phyloP scores from a whole-genome alignment of 1,140 invertebrate genomes.

The Brachionus sp. region DNA sequence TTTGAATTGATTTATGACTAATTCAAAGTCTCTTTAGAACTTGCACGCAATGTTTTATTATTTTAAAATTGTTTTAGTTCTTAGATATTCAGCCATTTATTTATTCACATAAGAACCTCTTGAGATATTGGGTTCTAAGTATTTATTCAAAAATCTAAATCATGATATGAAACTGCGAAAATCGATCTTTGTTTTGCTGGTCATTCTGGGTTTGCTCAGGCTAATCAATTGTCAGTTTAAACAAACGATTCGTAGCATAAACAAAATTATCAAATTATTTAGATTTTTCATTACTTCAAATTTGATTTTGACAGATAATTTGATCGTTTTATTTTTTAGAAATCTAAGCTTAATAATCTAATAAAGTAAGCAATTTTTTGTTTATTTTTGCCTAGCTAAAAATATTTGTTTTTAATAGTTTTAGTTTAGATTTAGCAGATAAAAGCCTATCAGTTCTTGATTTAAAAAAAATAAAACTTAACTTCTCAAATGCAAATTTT shows the following conservation, averaged over 20 bases:
- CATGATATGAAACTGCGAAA: background rate
- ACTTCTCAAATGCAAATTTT: too few relatives aligned
- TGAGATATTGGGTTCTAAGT: background rate
- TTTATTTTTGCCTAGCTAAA: background rate
- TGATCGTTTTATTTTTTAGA: background rate
- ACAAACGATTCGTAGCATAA: background rate
- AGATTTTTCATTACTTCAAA: background rate
- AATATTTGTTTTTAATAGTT: slow-evolving; percentile 12
- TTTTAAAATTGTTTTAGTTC: background rate
- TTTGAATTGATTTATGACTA: background rate
- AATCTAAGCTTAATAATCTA: slow-evolving; percentile 10
- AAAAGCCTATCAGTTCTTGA: background rate
- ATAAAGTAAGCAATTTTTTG: background rate
- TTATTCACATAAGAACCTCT: background rate
- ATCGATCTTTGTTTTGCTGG: background rate
- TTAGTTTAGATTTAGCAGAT: background rate
- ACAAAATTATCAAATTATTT: slow-evolving; percentile 6
- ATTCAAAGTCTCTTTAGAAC: background rate
- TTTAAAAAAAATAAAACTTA: background rate
- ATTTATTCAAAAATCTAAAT: background rate
- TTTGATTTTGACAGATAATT: slow-evolving; percentile 10
- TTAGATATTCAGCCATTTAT: background rate
- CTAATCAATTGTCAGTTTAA: slow-evolving; percentile 17
- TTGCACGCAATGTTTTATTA: background rate
- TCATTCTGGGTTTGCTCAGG: background rate